Conservation (phyloP, 2,888 invertebrate species). For the Hirtodrosophila alboralis region DNA sequence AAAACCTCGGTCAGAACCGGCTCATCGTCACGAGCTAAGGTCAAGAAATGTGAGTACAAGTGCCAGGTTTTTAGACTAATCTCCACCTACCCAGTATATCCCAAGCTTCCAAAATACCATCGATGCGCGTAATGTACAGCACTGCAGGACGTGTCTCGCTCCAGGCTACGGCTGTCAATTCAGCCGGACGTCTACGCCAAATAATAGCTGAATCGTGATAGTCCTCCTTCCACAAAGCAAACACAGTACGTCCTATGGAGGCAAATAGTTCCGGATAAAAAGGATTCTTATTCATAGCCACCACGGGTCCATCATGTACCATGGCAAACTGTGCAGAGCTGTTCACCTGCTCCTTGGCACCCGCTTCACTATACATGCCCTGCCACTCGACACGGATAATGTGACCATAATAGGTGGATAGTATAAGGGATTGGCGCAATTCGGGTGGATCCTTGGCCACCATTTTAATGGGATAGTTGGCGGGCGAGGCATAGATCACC, state of each 20-base stretch:
- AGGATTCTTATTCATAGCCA: slow-evolving; percentile 86
- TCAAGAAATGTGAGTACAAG: not conserved
- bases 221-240: slow-evolving; percentile 90
- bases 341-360: slow-evolving; percentile 86
- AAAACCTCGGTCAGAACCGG: slow-evolving; percentile 89
- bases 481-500: slow-evolving; percentile 43
- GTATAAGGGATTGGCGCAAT: slow-evolving; percentile 67
- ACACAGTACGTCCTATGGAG: slow-evolving; percentile 90
- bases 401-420: slow-evolving; percentile 79
- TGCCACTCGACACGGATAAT: slow-evolving; percentile 86
- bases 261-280: slow-evolving; percentile 87
- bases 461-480: slow-evolving; percentile 62
- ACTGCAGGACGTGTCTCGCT: slow-evolving; percentile 90
- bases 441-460: slow-evolving; percentile 58
- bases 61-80: not conserved
- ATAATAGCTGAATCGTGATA: slow-evolving; percentile 87
- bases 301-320: slow-evolving; percentile 90
- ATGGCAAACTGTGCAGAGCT: slow-evolving; percentile 83
- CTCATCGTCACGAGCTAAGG: slow-evolving; percentile 82
- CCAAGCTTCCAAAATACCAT: slow-evolving; percentile 93
- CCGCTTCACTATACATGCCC: slow-evolving; percentile 87
- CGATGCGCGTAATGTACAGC: slow-evolving; percentile 88
- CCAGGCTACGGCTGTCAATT: slow-evolving; percentile 89
- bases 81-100: slow-evolving; percentile 86
- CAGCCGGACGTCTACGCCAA: slow-evolving; percentile 87